Evolutionary conservation across 2,797 vertebrate species (phyloP).

Genomic region (Notamacropus eugenii): DNA sequence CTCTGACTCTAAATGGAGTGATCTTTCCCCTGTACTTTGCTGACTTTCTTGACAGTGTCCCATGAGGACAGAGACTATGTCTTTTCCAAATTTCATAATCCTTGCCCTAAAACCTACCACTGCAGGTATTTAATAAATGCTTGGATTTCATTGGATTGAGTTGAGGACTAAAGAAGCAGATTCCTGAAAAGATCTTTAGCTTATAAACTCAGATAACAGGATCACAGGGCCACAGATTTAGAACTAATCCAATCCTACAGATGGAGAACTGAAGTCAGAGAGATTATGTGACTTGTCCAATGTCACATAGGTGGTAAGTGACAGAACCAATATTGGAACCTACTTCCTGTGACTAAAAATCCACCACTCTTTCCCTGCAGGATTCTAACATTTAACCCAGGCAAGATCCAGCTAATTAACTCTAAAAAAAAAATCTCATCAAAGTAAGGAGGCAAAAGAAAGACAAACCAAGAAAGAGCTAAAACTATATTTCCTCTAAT

Average conservation of each 20-base stretch:
- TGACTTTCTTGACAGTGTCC: background rate
- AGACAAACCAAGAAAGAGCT: background rate
- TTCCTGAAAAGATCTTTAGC: background rate
- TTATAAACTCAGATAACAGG: background rate
- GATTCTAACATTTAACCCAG: background rate
- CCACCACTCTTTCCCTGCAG: background rate
- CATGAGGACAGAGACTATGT: background rate
- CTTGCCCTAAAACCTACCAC: background rate
- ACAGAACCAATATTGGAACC: background rate
- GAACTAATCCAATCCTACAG: background rate
- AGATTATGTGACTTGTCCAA: background rate
- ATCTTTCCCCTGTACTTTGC: background rate
- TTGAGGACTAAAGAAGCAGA: background rate
- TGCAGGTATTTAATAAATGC: background rate
- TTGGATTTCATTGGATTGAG: background rate
- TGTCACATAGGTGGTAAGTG: background rate
- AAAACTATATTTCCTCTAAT: background rate
- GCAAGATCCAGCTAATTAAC: background rate
- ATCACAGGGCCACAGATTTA: background rate
- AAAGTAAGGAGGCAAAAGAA: background rate
- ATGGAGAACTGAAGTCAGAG: background rate
- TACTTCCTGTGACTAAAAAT: background rate
- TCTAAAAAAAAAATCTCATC: background rate
- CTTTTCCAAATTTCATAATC: background rate
- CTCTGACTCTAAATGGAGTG: background rate